A percentile compares a stretch with the other conserved stretches of the same genome.
phyloP scores from a whole-genome alignment of 2,797 vertebrate species.

The Chelonia mydas region DNA sequence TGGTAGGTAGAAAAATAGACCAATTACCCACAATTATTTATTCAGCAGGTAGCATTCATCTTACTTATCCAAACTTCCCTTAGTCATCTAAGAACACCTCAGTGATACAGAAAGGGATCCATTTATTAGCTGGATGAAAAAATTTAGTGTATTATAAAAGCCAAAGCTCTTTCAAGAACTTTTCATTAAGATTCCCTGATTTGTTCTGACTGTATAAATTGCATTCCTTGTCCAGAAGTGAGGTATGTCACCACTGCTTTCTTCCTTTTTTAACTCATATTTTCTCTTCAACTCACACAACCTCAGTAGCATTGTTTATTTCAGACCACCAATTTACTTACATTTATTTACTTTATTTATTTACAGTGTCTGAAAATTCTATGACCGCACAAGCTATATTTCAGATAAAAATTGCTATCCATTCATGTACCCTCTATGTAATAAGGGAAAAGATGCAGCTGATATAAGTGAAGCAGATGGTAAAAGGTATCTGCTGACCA shows the following conservation, averaged over 20 bases:
- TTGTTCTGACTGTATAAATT: background rate
- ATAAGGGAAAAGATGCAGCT: conserved; percentile 47
- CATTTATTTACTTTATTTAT: too few relatives aligned
- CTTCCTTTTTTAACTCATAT: background rate
- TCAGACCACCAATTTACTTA: background rate
- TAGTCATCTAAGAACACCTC: background rate
- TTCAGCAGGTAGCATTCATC: background rate
- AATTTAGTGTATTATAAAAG: background rate
- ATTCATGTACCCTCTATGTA: conserved; percentile 10
- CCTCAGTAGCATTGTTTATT: background rate
- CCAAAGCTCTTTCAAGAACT: background rate
- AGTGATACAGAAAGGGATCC: background rate
- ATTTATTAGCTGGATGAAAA: background rate
- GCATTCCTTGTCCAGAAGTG: background rate
- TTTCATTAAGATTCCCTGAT: background rate
- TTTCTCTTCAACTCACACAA: background rate
- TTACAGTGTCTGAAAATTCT: conserved; percentile 11
- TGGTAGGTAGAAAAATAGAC: background rate
- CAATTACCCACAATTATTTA: background rate
- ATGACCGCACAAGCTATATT: conserved; percentile 22
- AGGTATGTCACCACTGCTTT: accelerated
- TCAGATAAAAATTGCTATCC: conserved; percentile 42
- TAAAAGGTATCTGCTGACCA: conserved; percentile 71
- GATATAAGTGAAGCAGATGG: conserved; percentile 64
- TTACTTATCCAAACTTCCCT: background rate